phyloP scores from a whole-genome alignment of 2,888 invertebrate species.

The Helobdella robusta region DNA sequence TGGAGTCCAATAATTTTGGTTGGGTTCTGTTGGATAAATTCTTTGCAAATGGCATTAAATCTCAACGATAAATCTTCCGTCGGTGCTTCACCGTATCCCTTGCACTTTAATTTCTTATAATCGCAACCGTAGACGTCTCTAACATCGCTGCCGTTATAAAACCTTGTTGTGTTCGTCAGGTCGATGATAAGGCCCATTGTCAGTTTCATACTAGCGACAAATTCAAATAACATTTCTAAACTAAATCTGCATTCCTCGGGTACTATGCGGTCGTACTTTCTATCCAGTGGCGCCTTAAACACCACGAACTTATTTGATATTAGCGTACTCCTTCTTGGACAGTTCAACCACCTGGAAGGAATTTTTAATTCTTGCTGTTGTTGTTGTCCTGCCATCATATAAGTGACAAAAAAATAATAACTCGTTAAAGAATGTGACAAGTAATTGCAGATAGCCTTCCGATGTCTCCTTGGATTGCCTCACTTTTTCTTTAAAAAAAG shows the following conservation, averaged over 20 bases:
- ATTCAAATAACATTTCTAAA: constrained; percentile 56
- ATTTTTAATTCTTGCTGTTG: background rate
- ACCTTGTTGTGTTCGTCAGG: constrained; percentile 84
- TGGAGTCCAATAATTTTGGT: constrained; percentile 59
- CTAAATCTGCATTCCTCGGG: constrained; percentile 72
- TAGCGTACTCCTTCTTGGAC: background rate
- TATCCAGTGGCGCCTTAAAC: constrained; percentile 82
- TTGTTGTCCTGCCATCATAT: no score
- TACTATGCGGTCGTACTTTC: constrained; percentile 72
- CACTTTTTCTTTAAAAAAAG: no score
- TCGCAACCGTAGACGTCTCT: constrained; percentile 66
- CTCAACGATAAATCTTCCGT: background rate
- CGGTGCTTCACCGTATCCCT: constrained; percentile 55
- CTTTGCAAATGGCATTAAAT: background rate
- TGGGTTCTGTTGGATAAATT: background rate
- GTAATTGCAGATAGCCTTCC: no score
- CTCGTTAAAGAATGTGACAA: no score
- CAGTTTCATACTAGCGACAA: constrained; percentile 54
- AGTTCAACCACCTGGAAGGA: background rate
- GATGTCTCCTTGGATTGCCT: no score
- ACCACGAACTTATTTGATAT: constrained; percentile 65
- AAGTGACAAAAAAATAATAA: no score
- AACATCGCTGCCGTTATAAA: constrained; percentile 70
- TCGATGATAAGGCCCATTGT: constrained; percentile 92
- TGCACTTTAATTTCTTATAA: constrained; percentile 79